Percentiles rank a stretch among this genome's conserved stretches.
Conservation (phyloP, 92 coral and sea anemone species). For the Epizoanthus ramosus region DNA sequence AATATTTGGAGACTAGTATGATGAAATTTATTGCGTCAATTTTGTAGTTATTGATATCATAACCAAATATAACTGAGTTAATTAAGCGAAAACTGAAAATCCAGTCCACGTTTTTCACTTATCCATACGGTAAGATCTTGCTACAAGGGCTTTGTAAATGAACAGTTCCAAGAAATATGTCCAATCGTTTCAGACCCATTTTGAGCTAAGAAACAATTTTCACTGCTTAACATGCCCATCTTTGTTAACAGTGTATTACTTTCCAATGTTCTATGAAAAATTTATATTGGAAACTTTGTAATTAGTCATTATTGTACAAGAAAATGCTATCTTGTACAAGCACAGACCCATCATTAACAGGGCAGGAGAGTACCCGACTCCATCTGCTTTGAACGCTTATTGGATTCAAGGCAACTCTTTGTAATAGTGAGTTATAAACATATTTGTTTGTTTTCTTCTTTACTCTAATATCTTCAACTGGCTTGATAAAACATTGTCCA, state of each 20-base stretch:
- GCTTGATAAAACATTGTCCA: too few species aligned
- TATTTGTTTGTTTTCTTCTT: too few species aligned
- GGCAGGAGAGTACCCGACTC: background rate
- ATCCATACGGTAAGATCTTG: background rate
- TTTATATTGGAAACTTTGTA: background rate
- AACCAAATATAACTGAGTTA: too few species aligned
- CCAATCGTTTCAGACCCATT: background rate
- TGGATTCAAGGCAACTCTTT: background rate
- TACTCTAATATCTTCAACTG: too few species aligned
- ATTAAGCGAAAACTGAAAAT: too few species aligned
- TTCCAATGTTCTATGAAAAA: background rate
- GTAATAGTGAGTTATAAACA: too few species aligned
- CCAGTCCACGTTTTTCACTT: too few species aligned
- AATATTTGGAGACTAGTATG: too few species aligned
- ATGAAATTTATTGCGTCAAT: too few species aligned
- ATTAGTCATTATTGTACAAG: background rate
- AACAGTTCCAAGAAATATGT: background rate
- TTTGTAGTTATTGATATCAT: too few species aligned
- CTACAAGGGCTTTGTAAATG: background rate
- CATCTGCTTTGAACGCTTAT: background rate
- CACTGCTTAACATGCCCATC: background rate
- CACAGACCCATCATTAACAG: background rate
- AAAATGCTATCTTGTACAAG: background rate
- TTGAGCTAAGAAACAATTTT: background rate
- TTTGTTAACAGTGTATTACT: background rate